phyloP scores from a whole-genome alignment of 53 echinoderm and acorn worm species.

The Hippasteria phrygiana region DNA sequence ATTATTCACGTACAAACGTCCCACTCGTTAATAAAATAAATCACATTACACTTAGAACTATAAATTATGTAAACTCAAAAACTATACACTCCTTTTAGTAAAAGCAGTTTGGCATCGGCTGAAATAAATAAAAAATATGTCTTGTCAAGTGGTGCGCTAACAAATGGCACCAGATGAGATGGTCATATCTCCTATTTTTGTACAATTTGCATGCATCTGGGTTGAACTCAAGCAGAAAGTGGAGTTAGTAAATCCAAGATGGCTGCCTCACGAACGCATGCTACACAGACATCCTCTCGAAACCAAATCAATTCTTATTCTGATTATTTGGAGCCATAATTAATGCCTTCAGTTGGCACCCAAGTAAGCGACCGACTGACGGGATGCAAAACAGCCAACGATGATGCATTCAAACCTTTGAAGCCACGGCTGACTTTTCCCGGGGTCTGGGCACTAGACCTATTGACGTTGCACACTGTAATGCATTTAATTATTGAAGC shows the following conservation, averaged over 20 bases:
- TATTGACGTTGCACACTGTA: background rate
- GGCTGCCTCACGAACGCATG: background rate
- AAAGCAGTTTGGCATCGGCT: conserved; percentile 56
- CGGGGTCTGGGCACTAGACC: background rate
- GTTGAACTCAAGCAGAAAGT: background rate
- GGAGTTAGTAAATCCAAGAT: background rate
- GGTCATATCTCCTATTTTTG: conserved; percentile 11
- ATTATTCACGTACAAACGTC: conserved; percentile 39
- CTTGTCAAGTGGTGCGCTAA: conserved; percentile 6
- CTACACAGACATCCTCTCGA: background rate
- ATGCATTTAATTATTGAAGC: background rate
- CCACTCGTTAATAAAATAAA: conserved; percentile 32
- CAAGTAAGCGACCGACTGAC: background rate
- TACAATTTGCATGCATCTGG: conserved; percentile 28
- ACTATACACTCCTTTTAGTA: conserved; percentile 35
- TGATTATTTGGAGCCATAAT: background rate
- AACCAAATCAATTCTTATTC: background rate
- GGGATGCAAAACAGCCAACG: background rate
- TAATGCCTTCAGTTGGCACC: background rate
- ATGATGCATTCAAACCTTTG: background rate
- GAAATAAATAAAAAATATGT: conserved; percentile 44
- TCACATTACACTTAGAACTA: conserved; percentile 54
- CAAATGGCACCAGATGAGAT: background rate
- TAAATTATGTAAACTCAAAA: conserved; percentile 57
- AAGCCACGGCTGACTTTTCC: background rate